Base-by-base conservation (phyloP, 2,797 vertebrate species). In the Todus mexicanus region DNA sequence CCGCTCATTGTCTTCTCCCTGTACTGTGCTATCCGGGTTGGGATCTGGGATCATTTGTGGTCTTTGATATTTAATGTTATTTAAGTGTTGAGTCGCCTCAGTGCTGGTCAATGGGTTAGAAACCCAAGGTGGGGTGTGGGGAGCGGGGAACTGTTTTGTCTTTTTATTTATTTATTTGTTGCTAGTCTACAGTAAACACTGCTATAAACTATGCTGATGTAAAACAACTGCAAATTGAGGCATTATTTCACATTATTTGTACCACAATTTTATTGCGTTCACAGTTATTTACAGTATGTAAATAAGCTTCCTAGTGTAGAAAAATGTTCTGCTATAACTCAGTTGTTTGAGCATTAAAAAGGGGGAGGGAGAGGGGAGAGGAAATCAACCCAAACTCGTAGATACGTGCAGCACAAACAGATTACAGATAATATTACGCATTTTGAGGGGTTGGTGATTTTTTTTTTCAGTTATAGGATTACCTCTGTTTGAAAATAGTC, bases 231-330 rank as follows among this genome's bases (percentile, higher is more conserved):
- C 90, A 96, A 95, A 96, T 87, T 72, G 95, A 96, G 84, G 84
- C 94, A 94, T 94, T 97, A 95, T 95, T 96, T 96, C 89, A 94
- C 20, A 69, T 94, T 96, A 96, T 97, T 96, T 97, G 92, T 92
- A 87, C 78, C 78, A 92, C 83, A 91, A 87, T 92, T 97, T 96
- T 96, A 96, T 96, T 94, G 73, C 89, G 63, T 90, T 94, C 93
- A 79, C 70, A 60, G 92, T 96, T 97, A 96, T 96, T 95, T 96
- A 95, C 94, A 90, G 92, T 94, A 97, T 96, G 96, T 94, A 97
- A 97, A 97, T 96, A 94, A 95, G 89, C 73, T 87, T 86, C 68
- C 64, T 48, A 63, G 47, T 59, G 87, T 68, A 81, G 91, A 91
- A 93, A 77, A 96, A 96, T 94, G 89, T 92, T 92, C 87, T 80